Percentiles rank a stretch among this genome's conserved stretches.
These are phyloP conservation scores for Ooceraea biroi DNA, from an alignment of 1,140 invertebrate species.

Conservation along the genomic window DNA sequence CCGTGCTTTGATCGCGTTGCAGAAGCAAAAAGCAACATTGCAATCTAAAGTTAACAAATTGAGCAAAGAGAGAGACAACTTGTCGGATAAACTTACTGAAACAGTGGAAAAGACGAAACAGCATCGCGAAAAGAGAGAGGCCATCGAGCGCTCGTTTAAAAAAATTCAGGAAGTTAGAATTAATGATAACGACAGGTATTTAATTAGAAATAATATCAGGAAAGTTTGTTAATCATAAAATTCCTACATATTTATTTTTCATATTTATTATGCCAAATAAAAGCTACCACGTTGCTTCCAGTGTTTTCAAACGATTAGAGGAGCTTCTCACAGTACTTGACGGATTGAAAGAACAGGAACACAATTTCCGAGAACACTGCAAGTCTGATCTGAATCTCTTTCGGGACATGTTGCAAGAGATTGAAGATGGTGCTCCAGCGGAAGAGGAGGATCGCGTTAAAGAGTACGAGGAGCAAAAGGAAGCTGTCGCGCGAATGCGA, in stretches of 20 bases:
- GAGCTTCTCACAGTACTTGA: constrained; percentile 91
- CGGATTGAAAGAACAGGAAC: constrained; percentile 91
- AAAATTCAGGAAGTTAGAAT: constrained; percentile 85
- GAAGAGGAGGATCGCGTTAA: constrained; percentile 76
- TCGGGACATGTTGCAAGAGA: constrained; percentile 87
- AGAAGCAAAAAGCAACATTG: constrained; percentile 87
- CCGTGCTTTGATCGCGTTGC: constrained; percentile 80
- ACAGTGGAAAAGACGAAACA: constrained; percentile 74
- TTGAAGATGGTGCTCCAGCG: constrained; percentile 74
- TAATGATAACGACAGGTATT: constrained; percentile 86
- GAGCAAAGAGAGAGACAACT: constrained; percentile 80
- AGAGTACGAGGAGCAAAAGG: constrained; percentile 88
- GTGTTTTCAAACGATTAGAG: constrained; percentile 88
- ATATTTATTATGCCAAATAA: background rate
- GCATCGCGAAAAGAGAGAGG: constrained; percentile 70
- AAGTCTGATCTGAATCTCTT: constrained; percentile 89
- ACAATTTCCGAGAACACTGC: constrained; percentile 92
- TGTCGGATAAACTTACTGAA: constrained; percentile 79
- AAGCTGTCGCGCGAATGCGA: constrained; percentile 87
- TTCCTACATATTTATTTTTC: background rate
- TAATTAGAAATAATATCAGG: constrained; percentile 20
- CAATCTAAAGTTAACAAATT: constrained; percentile 84
- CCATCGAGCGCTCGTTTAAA: constrained; percentile 80
- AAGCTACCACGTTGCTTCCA: background rate
- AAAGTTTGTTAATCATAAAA: constrained; percentile 11